phyloP scores from a whole-genome alignment of 2,888 invertebrate genomes.

The Netelia inedita region DNA sequence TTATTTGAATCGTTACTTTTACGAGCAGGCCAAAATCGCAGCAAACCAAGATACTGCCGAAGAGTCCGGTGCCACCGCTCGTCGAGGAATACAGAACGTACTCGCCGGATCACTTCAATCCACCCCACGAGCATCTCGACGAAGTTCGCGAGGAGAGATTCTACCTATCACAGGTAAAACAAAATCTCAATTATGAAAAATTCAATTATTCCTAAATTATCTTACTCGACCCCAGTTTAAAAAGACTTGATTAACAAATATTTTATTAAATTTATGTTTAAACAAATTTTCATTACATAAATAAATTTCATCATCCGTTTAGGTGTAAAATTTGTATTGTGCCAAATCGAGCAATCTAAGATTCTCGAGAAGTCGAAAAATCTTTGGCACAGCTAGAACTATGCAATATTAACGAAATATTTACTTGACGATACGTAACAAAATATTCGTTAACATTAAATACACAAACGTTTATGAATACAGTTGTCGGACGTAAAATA shows the following conservation, averaged over 20 bases:
- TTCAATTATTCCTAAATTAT: background rate
- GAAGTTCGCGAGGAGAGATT: conserved; percentile 83
- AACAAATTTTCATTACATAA: too few species aligned
- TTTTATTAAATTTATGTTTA: too few species aligned
- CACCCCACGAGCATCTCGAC: conserved; percentile 81
- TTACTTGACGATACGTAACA: too few species aligned
- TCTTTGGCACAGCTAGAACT: too few species aligned
- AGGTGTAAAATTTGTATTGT: too few species aligned
- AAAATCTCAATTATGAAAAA: background rate
- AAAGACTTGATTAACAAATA: too few species aligned
- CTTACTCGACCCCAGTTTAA: too few species aligned
- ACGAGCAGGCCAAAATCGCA: conserved; percentile 76
- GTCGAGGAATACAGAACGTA: conserved; percentile 76
- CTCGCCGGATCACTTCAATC: conserved; percentile 76
- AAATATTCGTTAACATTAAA: too few species aligned
- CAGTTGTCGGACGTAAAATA: background rate
- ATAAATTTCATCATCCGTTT: too few species aligned
- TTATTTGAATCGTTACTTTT: conserved; percentile 35
- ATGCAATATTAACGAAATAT: too few species aligned
- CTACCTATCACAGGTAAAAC: conserved; percentile 82
- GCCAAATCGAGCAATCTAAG: too few species aligned
- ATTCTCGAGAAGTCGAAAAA: too few species aligned
- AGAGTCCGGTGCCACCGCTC: conserved; percentile 81
- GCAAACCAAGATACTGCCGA: conserved; percentile 81
- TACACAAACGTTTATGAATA: background rate